A percentile compares a stretch with the other conserved stretches of the same genome.
These are phyloP conservation scores for Amphipyra tragopoginis DNA, from an alignment of 2,888 invertebrate species.

Conservation along the genomic window DNA sequence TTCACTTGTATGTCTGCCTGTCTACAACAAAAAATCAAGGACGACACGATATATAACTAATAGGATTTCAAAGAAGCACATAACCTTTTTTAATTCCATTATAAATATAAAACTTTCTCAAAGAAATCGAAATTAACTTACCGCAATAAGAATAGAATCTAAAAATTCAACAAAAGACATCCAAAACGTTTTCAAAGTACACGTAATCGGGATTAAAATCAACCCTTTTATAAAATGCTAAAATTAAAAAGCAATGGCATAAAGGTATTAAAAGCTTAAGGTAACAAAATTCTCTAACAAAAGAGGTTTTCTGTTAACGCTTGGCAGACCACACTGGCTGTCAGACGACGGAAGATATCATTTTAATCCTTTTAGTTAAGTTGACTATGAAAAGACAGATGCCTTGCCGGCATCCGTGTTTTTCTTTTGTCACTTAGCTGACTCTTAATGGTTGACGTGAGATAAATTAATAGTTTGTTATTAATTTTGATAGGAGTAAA, in stretches of 20 bases:
- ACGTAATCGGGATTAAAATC: slow-evolving; percentile 84
- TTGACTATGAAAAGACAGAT: slow-evolving; percentile 89
- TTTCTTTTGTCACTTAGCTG: slow-evolving; percentile 82
- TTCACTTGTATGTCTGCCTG: neutral
- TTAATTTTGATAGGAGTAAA: slow-evolving; percentile 59
- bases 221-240: slow-evolving; percentile 86
- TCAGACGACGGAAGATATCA: slow-evolving; percentile 88
- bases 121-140: slow-evolving; percentile 69
- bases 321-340: slow-evolving; percentile 87
- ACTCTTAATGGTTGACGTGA: slow-evolving; percentile 73
- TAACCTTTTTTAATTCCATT: slow-evolving; percentile 62
- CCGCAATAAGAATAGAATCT: slow-evolving; percentile 75
- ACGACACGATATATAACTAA: slow-evolving; percentile 30
- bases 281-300: slow-evolving; percentile 86
- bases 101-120: slow-evolving; percentile 62
- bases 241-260: slow-evolving; percentile 88
- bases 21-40: slow-evolving; percentile 2
- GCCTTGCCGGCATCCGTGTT: slow-evolving; percentile 80
- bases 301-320: slow-evolving; percentile 85
- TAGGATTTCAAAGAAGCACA: slow-evolving; percentile 61
- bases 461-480: slow-evolving; percentile 70
- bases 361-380: slow-evolving; percentile 90
- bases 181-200: slow-evolving; percentile 75
- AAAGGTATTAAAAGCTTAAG: slow-evolving; percentile 89
- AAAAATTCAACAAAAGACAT: slow-evolving; percentile 74